These are phyloP conservation scores for Rhyacophila evoluta DNA, from an alignment of 2,888 invertebrate genomes.

Conservation along the genomic window DNA sequence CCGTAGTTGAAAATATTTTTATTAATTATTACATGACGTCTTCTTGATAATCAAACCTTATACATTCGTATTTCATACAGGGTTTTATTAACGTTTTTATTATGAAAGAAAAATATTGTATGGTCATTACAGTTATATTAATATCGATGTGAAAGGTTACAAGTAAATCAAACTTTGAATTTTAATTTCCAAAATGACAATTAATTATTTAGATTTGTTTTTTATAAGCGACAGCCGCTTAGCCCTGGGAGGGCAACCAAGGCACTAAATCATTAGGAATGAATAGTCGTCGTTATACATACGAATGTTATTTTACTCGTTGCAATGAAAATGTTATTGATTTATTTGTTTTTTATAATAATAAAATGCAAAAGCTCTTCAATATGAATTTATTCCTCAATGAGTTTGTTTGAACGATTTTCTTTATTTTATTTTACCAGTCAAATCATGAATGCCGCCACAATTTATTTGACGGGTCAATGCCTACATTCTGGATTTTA, in stretches of 20 bases:
- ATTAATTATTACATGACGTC: too few species aligned
- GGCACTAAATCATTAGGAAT: conserved; percentile 34
- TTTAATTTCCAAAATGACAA: neutral
- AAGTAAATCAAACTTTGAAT: neutral
- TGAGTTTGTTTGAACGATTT: neutral
- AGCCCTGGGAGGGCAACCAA: conserved; percentile 28
- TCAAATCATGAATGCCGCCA: neutral
- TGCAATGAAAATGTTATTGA: conserved; percentile 11
- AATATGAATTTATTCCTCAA: neutral
- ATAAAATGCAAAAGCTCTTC: neutral
- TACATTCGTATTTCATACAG: too few species aligned
- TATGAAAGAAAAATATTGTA: too few species aligned
- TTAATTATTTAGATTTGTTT: conserved; percentile 5
- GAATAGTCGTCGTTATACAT: conserved; percentile 25
- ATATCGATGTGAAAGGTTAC: neutral
- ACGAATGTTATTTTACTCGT: neutral
- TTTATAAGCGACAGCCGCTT: neutral
- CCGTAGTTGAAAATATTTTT: too few species aligned
- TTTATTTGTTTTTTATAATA: neutral
- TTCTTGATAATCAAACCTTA: too few species aligned
- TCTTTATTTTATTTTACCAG: neutral
- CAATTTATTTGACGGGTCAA: neutral
- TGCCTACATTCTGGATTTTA: neutral
- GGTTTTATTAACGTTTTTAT: too few species aligned
- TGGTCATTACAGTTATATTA: too few species aligned